Evolutionary conservation across 2,113 vertebrate genomes (phyloP).

Genomic region (Plotosus lineatus): DNA sequence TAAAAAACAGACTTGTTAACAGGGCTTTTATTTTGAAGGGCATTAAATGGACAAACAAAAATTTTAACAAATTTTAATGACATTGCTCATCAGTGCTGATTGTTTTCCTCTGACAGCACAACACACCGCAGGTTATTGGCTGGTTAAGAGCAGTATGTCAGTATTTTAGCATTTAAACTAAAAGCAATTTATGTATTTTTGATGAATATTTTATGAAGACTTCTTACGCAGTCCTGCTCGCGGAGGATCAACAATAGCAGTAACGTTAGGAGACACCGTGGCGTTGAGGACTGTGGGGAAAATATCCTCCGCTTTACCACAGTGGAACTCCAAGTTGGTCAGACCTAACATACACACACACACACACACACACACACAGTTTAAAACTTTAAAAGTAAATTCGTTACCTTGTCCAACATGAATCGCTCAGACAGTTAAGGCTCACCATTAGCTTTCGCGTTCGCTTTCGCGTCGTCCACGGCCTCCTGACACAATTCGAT

Average conservation of each 20-base stretch:
- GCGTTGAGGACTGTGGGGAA: slow-evolving; percentile 83
- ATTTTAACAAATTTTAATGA: too few species aligned
- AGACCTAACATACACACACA: slow-evolving; percentile 71
- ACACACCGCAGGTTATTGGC: not conserved
- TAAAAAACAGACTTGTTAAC: too few species aligned
- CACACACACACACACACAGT: not conserved
- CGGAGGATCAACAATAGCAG: slow-evolving; percentile 90
- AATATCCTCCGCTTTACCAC: slow-evolving; percentile 91
- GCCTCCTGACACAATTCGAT: slow-evolving; percentile 93
- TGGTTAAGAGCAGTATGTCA: not conserved
- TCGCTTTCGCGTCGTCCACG: slow-evolving; percentile 87
- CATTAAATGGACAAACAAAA: too few species aligned
- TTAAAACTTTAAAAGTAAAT: not conserved
- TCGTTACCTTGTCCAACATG: not conserved
- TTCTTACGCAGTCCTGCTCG: slow-evolving; percentile 93
- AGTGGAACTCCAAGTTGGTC: slow-evolving; percentile 87
- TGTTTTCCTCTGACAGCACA: not conserved
- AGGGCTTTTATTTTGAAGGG: too few species aligned
- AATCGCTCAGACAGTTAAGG: not conserved
- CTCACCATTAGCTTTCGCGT: slow-evolving; percentile 84
- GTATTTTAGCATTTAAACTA: too few species aligned
- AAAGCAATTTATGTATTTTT: not conserved
- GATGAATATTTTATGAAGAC: not conserved
- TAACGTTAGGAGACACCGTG: slow-evolving; percentile 73
- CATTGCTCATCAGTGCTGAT: not conserved